phyloP scores from a whole-genome alignment of 2,797 vertebrate species.

The Molossus molossus region DNA sequence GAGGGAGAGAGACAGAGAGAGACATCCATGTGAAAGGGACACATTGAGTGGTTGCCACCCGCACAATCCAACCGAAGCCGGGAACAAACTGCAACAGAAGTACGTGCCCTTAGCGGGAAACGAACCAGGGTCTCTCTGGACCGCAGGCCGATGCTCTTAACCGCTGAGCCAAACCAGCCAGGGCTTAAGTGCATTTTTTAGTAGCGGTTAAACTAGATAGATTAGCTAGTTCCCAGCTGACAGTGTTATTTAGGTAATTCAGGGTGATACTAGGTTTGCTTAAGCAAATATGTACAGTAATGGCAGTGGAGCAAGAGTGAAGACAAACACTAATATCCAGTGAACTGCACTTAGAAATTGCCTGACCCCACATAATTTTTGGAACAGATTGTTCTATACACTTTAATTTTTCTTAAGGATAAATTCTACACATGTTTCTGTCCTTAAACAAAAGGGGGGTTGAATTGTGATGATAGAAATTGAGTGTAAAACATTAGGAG shows the following conservation, averaged over 20 bases:
- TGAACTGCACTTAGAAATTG: neutral
- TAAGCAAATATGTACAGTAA: neutral
- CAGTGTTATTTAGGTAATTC: neutral
- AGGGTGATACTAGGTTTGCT: neutral
- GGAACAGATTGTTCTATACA: neutral
- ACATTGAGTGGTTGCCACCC: no score
- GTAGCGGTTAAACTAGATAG: neutral
- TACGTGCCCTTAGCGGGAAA: no score
- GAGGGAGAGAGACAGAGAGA: no score
- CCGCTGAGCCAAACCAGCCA: no score
- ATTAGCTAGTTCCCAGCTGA: neutral
- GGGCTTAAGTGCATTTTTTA: neutral
- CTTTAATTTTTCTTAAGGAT: slow-evolving; percentile 35
- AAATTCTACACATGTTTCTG: neutral
- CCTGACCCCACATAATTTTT: neutral
- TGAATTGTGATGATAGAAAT: neutral
- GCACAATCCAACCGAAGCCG: no score
- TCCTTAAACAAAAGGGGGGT: neutral
- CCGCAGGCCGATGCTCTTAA: no score
- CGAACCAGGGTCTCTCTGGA: no score
- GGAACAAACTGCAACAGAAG: no score
- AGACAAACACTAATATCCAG: neutral
- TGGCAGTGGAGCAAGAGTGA: neutral
- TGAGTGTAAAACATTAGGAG: neutral
- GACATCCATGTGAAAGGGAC: no score